phyloP scores from a whole-genome alignment of 2,888 invertebrate genomes.

The Acrobasis consociella region DNA sequence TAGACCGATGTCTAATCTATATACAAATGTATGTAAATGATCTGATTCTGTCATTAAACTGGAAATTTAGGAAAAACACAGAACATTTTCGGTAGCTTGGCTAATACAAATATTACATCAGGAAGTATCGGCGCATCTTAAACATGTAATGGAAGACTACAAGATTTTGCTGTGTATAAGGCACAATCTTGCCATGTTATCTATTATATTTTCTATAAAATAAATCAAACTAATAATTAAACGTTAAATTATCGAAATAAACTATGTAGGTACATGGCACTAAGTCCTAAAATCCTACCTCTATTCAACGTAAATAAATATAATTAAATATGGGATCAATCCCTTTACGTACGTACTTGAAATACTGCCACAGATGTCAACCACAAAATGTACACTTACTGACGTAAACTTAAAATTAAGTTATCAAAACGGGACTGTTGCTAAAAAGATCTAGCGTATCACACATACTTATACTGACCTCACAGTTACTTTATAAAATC shows the following conservation, averaged over 20 bases:
- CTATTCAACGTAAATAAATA: slow-evolving; percentile 41
- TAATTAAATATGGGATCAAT: slow-evolving; percentile 44
- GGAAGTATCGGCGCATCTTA: slow-evolving; percentile 23
- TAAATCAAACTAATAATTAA: slow-evolving; percentile 16
- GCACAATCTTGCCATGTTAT: slow-evolving; percentile 51
- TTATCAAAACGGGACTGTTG: slow-evolving; percentile 27
- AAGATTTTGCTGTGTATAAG: slow-evolving; percentile 77
- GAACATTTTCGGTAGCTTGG: too few species aligned
- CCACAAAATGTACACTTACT: slow-evolving; percentile 57
- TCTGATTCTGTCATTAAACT: too few species aligned
- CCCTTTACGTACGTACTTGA: slow-evolving; percentile 55
- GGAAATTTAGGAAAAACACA: too few species aligned
- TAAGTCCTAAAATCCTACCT: slow-evolving; percentile 45
- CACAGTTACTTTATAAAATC: slow-evolving; percentile 16
- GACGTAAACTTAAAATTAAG: slow-evolving; percentile 34
- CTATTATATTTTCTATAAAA: slow-evolving; percentile 1
- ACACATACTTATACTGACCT: slow-evolving; percentile 22
- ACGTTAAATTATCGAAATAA: slow-evolving; percentile 11
- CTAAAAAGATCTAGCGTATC: slow-evolving; percentile 17
- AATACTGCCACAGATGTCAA: slow-evolving; percentile 82
- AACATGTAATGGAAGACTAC: slow-evolving; percentile 67
- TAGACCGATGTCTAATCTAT: too few species aligned
- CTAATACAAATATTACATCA: neutral
- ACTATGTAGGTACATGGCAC: slow-evolving; percentile 53
- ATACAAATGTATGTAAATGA: too few species aligned